Conservation (phyloP, 2,797 vertebrate genomes). For the Anguilla megastoma region DNA sequence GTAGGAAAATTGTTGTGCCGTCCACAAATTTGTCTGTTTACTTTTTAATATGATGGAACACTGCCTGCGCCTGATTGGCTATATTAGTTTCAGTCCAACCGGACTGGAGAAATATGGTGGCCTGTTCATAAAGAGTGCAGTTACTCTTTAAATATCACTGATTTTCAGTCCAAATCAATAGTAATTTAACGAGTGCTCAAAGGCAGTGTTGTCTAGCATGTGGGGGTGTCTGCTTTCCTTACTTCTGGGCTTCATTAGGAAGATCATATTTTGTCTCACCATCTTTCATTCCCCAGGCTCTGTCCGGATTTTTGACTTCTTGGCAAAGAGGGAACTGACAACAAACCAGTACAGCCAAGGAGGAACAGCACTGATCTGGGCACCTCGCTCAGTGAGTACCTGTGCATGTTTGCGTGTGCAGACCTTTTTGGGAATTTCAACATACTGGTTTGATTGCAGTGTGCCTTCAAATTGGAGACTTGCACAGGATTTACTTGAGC, state of each 20-base stretch:
- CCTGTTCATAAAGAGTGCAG: no score
- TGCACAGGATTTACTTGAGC: background rate
- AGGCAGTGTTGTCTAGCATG: no score
- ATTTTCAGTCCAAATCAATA: no score
- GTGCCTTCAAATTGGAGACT: background rate
- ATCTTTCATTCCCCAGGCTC: slow-evolving; percentile 68
- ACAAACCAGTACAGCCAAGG: slow-evolving; percentile 81
- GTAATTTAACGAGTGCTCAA: no score
- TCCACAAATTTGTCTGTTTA: no score
- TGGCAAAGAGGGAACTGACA: slow-evolving; percentile 74
- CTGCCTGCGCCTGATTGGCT: no score
- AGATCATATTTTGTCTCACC: background rate
- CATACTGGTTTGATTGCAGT: background rate
- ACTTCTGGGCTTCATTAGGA: background rate
- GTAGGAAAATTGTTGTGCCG: no score
- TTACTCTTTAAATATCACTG: no score
- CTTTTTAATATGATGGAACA: no score
- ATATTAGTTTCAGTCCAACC: no score
- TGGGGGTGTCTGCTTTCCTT: background rate
- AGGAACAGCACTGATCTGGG: slow-evolving; percentile 85
- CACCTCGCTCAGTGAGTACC: slow-evolving; percentile 67
- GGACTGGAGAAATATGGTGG: no score
- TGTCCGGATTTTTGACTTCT: slow-evolving; percentile 87
- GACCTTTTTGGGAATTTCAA: background rate
- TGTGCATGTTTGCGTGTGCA: slow-evolving; percentile 12